Conservation (phyloP, 2,797 vertebrate species). For the Furcifer pardalis region DNA sequence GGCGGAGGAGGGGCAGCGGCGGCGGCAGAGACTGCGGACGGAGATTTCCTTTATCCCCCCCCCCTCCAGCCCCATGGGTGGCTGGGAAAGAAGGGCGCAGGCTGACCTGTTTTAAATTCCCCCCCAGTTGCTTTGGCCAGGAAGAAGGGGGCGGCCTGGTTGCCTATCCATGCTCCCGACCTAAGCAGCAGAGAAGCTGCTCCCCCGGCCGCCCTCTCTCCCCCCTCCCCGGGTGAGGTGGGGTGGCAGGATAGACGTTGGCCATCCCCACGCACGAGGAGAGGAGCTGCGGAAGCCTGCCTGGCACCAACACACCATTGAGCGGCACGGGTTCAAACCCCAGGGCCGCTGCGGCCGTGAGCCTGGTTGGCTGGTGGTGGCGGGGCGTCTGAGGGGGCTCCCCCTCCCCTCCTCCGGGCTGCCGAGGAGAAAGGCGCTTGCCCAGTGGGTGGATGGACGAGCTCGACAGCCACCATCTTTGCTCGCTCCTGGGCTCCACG, state of each 20-base stretch:
- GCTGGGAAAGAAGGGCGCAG: conserved; percentile 9
- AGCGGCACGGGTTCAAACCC: not conserved
- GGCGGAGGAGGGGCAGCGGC: not conserved
- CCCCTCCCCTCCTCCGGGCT: conserved; percentile 15
- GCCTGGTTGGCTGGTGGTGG: conserved; percentile 20
- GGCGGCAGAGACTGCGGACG: not conserved
- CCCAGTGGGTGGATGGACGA: conserved; percentile 18
- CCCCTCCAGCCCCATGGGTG: conserved; percentile 1
- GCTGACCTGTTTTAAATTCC: conserved; percentile 2
- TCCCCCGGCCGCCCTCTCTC: not conserved
- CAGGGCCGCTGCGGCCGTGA: not conserved
- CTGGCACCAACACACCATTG: not conserved
- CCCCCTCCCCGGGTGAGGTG: not conserved
- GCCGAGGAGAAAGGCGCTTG: conserved; percentile 11
- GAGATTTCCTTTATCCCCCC: not conserved
- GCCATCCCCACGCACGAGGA: not conserved
- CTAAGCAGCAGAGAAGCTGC: not conserved
- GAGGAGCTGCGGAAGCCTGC: not conserved
- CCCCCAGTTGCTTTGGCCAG: conserved; percentile 4
- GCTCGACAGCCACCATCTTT: conserved; percentile 39
- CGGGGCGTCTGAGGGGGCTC: conserved; percentile 9
- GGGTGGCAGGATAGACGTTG: not conserved
- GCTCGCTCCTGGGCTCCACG: conserved; percentile 23
- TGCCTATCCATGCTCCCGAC: not conserved
- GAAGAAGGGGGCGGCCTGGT: conserved; percentile 17